Evolutionary conservation across 2,888 invertebrate species (phyloP).

Genomic region (Melanotus villosus): DNA sequence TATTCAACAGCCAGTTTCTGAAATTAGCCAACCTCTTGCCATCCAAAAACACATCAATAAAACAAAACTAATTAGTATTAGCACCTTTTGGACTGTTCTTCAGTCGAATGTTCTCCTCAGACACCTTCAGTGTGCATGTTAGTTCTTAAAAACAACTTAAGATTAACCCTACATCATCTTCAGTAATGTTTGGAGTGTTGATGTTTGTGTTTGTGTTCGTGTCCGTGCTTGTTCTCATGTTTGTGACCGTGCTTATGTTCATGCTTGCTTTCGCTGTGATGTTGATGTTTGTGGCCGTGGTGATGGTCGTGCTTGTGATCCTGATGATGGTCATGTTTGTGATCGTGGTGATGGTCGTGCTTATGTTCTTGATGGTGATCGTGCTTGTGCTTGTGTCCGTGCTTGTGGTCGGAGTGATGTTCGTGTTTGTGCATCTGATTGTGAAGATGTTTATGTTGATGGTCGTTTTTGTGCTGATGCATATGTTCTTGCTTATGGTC

Average conservation of each 20-base stretch:
- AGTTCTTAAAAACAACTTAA: too few species aligned
- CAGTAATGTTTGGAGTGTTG: too few species aligned
- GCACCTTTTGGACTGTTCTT: too few species aligned
- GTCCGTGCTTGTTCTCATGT: neutral
- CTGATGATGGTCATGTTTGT: constrained; percentile 50
- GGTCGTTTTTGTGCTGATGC: constrained; percentile 59
- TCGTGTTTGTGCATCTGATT: constrained; percentile 50
- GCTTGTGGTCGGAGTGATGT: constrained; percentile 47
- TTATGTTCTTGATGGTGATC: constrained; percentile 47
- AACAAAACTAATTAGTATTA: too few species aligned
- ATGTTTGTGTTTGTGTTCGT: too few species aligned
- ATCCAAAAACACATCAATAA: too few species aligned
- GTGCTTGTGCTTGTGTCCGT: constrained; percentile 37
- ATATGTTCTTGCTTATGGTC: constrained; percentile 61
- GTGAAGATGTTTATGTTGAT: constrained; percentile 54
- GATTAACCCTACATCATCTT: too few species aligned
- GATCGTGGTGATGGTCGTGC: constrained; percentile 45
- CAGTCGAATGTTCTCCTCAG: too few species aligned
- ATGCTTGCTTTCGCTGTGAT: constrained; percentile 15
- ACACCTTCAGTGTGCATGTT: too few species aligned
- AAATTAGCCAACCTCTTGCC: too few species aligned
- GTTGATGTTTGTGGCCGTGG: constrained; percentile 48
- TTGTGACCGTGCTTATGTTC: constrained; percentile 13
- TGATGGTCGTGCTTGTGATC: constrained; percentile 49
- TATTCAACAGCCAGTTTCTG: too few species aligned